Percentiles rank a stretch among this genome's conserved stretches.
phyloP scores from a whole-genome alignment of 2,113 vertebrate species.

The Anarrhichthys ocellatus region DNA sequence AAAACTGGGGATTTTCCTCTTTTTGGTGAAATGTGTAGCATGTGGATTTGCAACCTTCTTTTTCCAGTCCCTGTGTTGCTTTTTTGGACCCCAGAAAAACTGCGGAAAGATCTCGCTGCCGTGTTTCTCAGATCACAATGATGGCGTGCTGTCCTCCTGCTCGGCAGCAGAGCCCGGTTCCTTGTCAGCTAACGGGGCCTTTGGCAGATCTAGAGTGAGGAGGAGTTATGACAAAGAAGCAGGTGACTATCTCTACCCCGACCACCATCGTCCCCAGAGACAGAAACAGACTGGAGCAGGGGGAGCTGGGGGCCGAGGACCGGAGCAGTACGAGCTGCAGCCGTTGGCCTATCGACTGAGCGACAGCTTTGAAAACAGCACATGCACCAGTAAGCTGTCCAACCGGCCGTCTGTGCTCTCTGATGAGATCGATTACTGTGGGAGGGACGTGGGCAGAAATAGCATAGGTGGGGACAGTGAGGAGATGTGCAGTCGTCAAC shows the following conservation, averaged over 20 bases:
- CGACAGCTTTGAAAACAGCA: slow-evolving; percentile 98
- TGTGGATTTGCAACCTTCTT: slow-evolving; percentile 98
- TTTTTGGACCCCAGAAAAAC: slow-evolving; percentile 94
- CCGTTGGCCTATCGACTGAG: slow-evolving; percentile 92
- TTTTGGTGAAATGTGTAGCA: slow-evolving; percentile 96
- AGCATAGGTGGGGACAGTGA: slow-evolving; percentile 62
- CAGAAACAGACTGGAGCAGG: slow-evolving; percentile 71
- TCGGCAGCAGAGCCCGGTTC: slow-evolving; percentile 62
- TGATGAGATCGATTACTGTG: slow-evolving; percentile 92
- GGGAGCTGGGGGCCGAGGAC: slow-evolving; percentile 76
- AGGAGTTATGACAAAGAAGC: slow-evolving; percentile 83
- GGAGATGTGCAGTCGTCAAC: slow-evolving; percentile 65
- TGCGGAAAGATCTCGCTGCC: slow-evolving; percentile 91
- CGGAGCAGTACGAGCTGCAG: slow-evolving; percentile 95
- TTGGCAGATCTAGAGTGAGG: slow-evolving; percentile 83
- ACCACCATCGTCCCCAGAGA: slow-evolving; percentile 76
- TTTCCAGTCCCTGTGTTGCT: slow-evolving; percentile 97
- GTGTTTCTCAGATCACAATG: slow-evolving; percentile 83
- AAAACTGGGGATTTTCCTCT: slow-evolving; percentile 94
- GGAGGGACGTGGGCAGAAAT: slow-evolving; percentile 61
- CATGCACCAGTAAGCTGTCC: slow-evolving; percentile 96
- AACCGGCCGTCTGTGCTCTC: slow-evolving; percentile 95
- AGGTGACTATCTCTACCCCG: slow-evolving; percentile 80
- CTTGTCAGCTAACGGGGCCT: slow-evolving; percentile 82
- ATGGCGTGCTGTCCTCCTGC: slow-evolving; percentile 67